These are phyloP conservation scores for Microcebus jonahi DNA, from an alignment of 2,113 vertebrate species.

Conservation along the genomic window DNA sequence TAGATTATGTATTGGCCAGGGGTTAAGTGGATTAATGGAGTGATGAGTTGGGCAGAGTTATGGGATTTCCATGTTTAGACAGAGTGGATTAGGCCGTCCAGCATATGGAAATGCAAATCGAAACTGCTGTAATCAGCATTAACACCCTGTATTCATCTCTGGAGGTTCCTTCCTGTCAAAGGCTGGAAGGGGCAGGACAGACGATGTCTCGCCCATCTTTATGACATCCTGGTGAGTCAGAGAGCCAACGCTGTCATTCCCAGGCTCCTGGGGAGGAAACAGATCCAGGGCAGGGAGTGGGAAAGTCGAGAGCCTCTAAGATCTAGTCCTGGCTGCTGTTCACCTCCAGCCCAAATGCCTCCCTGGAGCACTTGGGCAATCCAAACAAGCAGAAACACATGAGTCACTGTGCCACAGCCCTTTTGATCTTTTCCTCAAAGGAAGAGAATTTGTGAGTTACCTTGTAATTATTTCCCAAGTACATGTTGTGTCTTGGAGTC, in stretches of 20 bases:
- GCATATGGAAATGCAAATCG: slow-evolving; percentile 62
- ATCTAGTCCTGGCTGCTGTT: slow-evolving; percentile 10
- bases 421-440: slow-evolving; percentile 74
- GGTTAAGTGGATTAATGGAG: slow-evolving; percentile 81
- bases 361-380: slow-evolving; percentile 23
- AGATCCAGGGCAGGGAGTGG: slow-evolving; percentile 2
- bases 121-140: slow-evolving; percentile 65
- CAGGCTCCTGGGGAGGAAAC: slow-evolving; percentile 54
- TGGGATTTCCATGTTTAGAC: slow-evolving; percentile 81
- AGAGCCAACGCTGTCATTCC: slow-evolving; percentile 28
- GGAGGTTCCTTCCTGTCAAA: neutral
- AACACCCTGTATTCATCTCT: slow-evolving; percentile 13
- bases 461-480: slow-evolving; percentile 56
- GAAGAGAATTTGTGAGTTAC: neutral
- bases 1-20: slow-evolving; percentile 74
- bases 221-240: slow-evolving; percentile 59
- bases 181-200: neutral
- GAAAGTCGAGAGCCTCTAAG: slow-evolving; percentile 23
- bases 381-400: slow-evolving; percentile 40
- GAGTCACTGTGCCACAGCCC: neutral
- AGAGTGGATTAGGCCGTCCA: slow-evolving; percentile 72
- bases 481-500: neutral
- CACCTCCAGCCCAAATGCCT: neutral
- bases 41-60: slow-evolving; percentile 77
- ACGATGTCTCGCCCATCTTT: slow-evolving; percentile 58